Base-by-base conservation (phyloP, 2,113 vertebrate genomes). In the Scomber colias region DNA sequence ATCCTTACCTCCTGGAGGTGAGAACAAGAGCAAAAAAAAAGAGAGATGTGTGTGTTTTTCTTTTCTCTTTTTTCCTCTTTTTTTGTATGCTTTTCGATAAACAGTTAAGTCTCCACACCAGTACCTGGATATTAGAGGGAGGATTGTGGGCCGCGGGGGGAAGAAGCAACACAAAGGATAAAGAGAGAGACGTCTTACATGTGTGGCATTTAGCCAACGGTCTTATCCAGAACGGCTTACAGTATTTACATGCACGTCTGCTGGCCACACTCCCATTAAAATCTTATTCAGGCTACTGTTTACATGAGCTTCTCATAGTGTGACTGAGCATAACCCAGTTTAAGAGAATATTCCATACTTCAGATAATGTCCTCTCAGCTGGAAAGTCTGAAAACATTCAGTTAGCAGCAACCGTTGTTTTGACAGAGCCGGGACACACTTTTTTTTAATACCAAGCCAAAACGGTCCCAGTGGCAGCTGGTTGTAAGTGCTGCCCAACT, bases 1-100 rank as follows among this genome's bases (percentile, higher is more conserved):
- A 97, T 77, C 91, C 82, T 19, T 97, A 97, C 88, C 90, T 97
- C 14, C 91, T 98, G 91, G 97, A 98, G 96, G 97, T 97, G 84
- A 95, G 93, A 66, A 24, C 0, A 0, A 49, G 21, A 55, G 30
- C 16, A n/a, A 17, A 54, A 21, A 21, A 21, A 40, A 9, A 40
- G 35, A 40, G 35, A 40, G 35, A 40, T 61, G 65, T 31, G 17
- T n/a, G 21, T 53, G 66, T 61, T 70, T 11, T 70, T 67, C 27
- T 69, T 19, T 16, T 14, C 17, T 5, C 15, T 70, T 54, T 62
- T 44, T 59, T 31, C 44, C 30, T 35, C 24, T 76, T 21, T 54
- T 51, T 63, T 11, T 53, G 49, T 21, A 21, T 30, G 77, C 19
- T 46, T 30, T 70, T n/a, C 27, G 21, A 35, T 69, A 0, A 74